These are phyloP conservation scores for Cryptoprocta ferox DNA, from an alignment of 2,797 vertebrate genomes.

Conservation along the genomic window DNA sequence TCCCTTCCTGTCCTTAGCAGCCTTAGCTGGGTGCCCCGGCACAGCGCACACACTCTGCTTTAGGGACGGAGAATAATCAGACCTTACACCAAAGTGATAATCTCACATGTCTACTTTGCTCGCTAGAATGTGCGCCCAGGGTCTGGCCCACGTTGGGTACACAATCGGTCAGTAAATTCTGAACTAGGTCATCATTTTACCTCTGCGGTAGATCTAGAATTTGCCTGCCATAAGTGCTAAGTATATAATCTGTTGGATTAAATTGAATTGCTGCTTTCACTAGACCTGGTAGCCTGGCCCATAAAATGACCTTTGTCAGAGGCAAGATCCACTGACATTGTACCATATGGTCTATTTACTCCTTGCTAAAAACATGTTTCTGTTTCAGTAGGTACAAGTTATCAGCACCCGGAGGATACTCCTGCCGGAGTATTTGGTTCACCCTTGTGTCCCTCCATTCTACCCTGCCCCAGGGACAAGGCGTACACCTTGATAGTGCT, in stretches of 20 bases:
- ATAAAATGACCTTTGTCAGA: neutral
- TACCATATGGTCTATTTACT: neutral
- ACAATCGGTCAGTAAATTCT: neutral
- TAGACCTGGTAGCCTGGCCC: neutral
- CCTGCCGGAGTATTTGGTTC: neutral
- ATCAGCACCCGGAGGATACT: neutral
- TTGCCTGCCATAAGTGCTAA: neutral
- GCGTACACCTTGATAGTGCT: neutral
- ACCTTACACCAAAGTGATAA: neutral
- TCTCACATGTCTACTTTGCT: neutral
- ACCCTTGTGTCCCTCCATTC: neutral
- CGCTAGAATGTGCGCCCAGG: neutral
- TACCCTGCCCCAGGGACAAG: neutral
- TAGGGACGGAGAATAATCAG: too few species aligned
- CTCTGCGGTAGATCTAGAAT: neutral
- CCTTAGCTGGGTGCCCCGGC: neutral
- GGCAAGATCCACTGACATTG: neutral
- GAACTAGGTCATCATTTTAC: neutral
- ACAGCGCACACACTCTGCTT: neutral
- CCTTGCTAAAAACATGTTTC: neutral
- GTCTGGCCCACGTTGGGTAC: too few species aligned
- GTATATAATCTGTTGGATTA: neutral
- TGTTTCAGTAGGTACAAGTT: neutral
- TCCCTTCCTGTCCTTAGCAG: neutral
- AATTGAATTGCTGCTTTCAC: neutral